A percentile compares a stretch with the other conserved stretches of the same genome.
These are phyloP conservation scores for Gymnobelideus leadbeateri DNA, from an alignment of 2,113 vertebrate genomes.

Conservation along the genomic window DNA sequence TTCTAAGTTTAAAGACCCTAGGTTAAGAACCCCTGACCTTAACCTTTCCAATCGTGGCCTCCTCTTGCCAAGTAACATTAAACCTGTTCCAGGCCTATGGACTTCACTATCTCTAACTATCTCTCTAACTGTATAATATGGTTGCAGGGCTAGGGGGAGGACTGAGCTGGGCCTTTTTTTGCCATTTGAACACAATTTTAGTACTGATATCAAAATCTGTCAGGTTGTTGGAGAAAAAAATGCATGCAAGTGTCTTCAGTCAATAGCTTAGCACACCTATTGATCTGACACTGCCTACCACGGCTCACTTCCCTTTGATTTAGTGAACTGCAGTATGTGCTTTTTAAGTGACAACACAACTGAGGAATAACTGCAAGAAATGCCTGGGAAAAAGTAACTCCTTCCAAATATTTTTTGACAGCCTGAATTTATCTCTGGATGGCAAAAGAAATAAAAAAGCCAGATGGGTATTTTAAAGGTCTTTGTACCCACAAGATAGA, in stretches of 20 bases:
- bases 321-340: not conserved
- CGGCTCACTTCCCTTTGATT: not conserved
- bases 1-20: not conserved
- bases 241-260: not conserved
- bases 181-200: not conserved
- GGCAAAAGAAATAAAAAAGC: slow-evolving; percentile 10
- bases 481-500: slow-evolving; percentile 9
- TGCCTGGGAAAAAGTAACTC: not conserved
- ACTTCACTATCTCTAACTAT: fast-evolving
- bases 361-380: not conserved
- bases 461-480: not conserved
- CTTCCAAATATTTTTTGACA: slow-evolving; percentile 8
- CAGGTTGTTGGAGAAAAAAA: not conserved
- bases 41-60: fast-evolving
- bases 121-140: not conserved
- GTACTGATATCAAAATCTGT: not conserved
- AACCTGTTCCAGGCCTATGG: not conserved
- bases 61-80: not conserved
- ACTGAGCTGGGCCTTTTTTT: not conserved
- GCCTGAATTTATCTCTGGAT: not conserved
- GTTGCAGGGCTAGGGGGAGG: not conserved
- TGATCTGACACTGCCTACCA: not conserved
- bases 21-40: not conserved
- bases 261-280: not conserved
- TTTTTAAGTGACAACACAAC: not conserved